Percentiles rank a stretch among this genome's conserved stretches.
Evolutionary conservation across 1,140 invertebrate species (phyloP).

Genomic region (Gonatopus flavifemur): DNA sequence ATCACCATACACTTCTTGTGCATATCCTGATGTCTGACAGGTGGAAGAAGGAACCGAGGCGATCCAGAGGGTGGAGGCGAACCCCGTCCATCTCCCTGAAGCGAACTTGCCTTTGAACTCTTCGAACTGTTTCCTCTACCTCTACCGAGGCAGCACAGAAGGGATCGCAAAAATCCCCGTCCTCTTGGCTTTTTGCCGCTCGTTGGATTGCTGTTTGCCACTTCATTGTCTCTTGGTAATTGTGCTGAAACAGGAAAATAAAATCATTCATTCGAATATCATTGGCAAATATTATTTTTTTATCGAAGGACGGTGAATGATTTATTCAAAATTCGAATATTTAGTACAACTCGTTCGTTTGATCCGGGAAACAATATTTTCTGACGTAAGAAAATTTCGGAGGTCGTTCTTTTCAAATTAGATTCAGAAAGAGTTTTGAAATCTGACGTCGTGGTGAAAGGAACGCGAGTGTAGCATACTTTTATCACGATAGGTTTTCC

Average conservation of each 20-base stretch:
- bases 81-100: conserved; percentile 61
- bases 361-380: too few species aligned
- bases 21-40: conserved; percentile 86
- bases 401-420: too few species aligned
- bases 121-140: conserved; percentile 57
- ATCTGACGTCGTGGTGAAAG: too few species aligned
- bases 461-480: too few species aligned
- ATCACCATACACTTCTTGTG: conserved; percentile 99
- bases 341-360: too few species aligned
- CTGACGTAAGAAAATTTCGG: too few species aligned
- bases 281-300: too few species aligned
- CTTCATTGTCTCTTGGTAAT: conserved; percentile 58
- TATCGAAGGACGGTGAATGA: too few species aligned
- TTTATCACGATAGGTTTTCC: too few species aligned
- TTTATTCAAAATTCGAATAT: too few species aligned
- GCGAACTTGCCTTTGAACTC: conserved; percentile 54
- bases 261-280: conserved; percentile 5
- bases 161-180: conserved; percentile 77
- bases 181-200: conserved; percentile 65
- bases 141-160: conserved; percentile 83
- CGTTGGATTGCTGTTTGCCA: conserved; percentile 43
- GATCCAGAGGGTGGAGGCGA: conserved; percentile 61
- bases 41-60: conserved; percentile 77
- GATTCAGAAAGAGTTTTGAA: too few species aligned
- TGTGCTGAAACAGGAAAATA: conserved; percentile 37